Base-by-base conservation (phyloP, 2,888 invertebrate genomes). In the Pachliopta kotzebuea region DNA sequence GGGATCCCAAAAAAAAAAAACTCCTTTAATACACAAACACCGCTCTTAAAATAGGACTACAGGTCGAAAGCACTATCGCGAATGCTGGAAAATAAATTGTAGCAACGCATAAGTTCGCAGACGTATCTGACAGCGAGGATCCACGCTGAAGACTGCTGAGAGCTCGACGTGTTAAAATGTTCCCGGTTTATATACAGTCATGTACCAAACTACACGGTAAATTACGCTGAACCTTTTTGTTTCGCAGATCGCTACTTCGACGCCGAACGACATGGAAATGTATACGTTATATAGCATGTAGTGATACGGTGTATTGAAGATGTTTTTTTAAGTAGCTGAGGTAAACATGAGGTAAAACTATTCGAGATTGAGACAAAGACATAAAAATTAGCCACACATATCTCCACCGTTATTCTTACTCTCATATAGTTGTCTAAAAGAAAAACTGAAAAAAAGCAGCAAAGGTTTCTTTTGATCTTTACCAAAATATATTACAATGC, bases 71-170 rank as follows among this genome's bases (percentile, higher is more conserved):
- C 65, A 61, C 65, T 65, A 65, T 65, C 60, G 37, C 49, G 21
- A 60, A 57, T 61, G 57, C 54, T 57, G 65, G 60, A 58, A 65
- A 54, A 65, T 65, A 61, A 61, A 65, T 65, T 65, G 65, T 65
- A 60, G 65, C 65, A 61, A 61, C 57, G 65, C 61, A 61, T 58
- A 65, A 65, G 61, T 65, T 65, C 54, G 61, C 49, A 61, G 65
- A 61, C 65, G 50, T 37, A 65, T 61, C 65, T 61, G 65, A 65
- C 65, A 65, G 65, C 60, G 29, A 60, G 60, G 60, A 61, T 61
- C 31, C 57, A 14, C 42, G 60, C 57, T 56, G 65, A 60, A 60
- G 56, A 11, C 54, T 52, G 53, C 52, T 42, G 65, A 49, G 63
- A 59, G 55, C 49, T 53, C 20, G 56, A 29, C 45, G 49, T 49